Conservation (phyloP, 1,140 invertebrate species). For the Geopemphigus sp. region DNA sequence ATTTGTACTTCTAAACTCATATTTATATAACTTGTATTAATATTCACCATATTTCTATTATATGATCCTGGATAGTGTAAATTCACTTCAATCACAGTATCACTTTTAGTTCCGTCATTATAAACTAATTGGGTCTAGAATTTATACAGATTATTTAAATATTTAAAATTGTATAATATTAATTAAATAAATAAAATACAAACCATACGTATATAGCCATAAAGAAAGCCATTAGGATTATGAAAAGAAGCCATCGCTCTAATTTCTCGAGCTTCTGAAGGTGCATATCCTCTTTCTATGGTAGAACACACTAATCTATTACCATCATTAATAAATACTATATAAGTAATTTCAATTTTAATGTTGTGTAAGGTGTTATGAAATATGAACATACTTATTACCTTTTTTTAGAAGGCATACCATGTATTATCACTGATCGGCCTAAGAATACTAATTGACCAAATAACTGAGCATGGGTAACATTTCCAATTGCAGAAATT, state of each 20-base stretch:
- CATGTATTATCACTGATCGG: constrained; percentile 82
- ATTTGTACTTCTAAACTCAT: constrained; percentile 54
- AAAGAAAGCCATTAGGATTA: constrained; percentile 80
- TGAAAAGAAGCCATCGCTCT: constrained; percentile 88
- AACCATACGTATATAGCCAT: constrained; percentile 84
- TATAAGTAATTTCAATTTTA: too few species aligned
- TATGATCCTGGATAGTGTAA: constrained; percentile 77
- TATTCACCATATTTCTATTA: constrained; percentile 76
- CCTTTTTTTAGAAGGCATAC: constrained; percentile 63
- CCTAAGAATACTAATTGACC: constrained; percentile 80
- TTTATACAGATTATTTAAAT: constrained; percentile 6
- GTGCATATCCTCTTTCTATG: constrained; percentile 80
- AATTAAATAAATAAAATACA: constrained; percentile 42
- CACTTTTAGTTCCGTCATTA: constrained; percentile 79
- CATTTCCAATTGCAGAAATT: constrained; percentile 66
- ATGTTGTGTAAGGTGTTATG: background rate
- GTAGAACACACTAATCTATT: constrained; percentile 79
- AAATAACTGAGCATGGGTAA: constrained; percentile 81
- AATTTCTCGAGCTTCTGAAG: constrained; percentile 78
- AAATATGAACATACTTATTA: constrained; percentile 50
- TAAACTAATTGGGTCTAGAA: constrained; percentile 76
- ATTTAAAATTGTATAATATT: constrained; percentile 6
- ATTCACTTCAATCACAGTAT: constrained; percentile 86
- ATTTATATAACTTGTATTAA: too few species aligned
- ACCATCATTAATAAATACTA: background rate